Evolutionary conservation across 37 sponge, comb jelly and placozoan genomes (phyloP), one percentile per base, ranked within the genome.

Genomic region (Chondrilla cf. caribensis): DNA sequence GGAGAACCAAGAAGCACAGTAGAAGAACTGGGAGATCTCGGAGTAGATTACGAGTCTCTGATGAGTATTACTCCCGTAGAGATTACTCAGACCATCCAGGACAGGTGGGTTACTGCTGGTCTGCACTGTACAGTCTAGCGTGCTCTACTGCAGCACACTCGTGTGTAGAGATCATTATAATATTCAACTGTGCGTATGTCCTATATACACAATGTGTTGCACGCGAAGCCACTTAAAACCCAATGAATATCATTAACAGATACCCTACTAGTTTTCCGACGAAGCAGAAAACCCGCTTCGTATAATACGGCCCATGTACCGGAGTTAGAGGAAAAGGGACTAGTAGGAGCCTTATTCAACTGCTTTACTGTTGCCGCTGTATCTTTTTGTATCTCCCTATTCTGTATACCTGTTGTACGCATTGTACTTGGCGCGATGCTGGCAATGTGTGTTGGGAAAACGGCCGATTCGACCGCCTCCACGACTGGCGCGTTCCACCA

Each of bases 381-480:
- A 33, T 4, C 68, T 67, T 29, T 67, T 33, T 58, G 31, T 84
- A n/a, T 62, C 55, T 41, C 26, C 55, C 25, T 32, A 33, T 66
- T 59, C 81, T 38, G n/a, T 64, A 33, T 62, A 59, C 24, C 39
- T 1, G 4, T 41, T n/a, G 42, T 77, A 19, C 28, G 26, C 28
- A 22, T 39, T 38, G 41, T 39, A 19, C 66, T 81, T 11, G 29
- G 29, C 82, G 68, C 31, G 29, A 90, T 90, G 90, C 83, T 90
- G 73, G 86, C 90, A 70, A 90, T 90, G 90, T 90, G 90, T 60
- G 90, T 90, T 33, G 86, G 90, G 6, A 90, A 90, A 86, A 64
- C 90, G 2, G 84, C 71, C 54, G 90, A 90, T 57, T 11, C 90
- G 8, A 66, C 77, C 9, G 54, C 81, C 25, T 32, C 83, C 0